phyloP scores from a whole-genome alignment of 2,113 vertebrate genomes.

The Delphinus delphis region DNA sequence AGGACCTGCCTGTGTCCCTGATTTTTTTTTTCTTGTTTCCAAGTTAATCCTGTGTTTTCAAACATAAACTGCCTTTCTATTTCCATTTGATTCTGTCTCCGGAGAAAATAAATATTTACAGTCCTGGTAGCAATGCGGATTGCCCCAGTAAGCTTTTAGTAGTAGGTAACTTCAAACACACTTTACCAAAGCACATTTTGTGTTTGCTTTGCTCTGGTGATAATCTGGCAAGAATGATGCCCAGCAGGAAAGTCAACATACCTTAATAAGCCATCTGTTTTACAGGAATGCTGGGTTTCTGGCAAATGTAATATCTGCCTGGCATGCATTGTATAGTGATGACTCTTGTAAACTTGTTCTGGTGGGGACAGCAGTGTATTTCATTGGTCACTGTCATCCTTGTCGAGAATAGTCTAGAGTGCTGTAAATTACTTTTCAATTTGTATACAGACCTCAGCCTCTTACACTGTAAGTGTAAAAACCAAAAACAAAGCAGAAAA shows the following conservation, averaged over 20 bases:
- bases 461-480: not conserved
- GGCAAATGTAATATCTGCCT: not conserved
- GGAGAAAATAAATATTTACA: conserved; percentile 51
- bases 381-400: not conserved
- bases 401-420: not conserved
- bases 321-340: not conserved
- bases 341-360: not conserved
- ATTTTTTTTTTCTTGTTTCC: not conserved
- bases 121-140: not conserved
- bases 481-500: not conserved
- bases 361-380: fast-evolving
- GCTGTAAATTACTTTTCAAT: not conserved
- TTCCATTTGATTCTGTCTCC: conserved; percentile 40
- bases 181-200: not conserved
- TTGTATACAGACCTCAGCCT: not conserved
- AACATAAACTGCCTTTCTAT: conserved; percentile 2
- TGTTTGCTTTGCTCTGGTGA: conserved; percentile 47
- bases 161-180: conserved; percentile 18
- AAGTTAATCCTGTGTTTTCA: conserved; percentile 21
- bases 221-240: conserved; percentile 53
- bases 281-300: conserved; percentile 13
- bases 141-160: not conserved
- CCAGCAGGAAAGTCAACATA: not conserved
- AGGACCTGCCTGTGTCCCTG: not conserved
- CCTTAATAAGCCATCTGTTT: conserved; percentile 29